Percentiles rank a stretch among this genome's conserved stretches.
Conservation (phyloP, 2,888 invertebrate species). For the Sarcophaga rosellei region DNA sequence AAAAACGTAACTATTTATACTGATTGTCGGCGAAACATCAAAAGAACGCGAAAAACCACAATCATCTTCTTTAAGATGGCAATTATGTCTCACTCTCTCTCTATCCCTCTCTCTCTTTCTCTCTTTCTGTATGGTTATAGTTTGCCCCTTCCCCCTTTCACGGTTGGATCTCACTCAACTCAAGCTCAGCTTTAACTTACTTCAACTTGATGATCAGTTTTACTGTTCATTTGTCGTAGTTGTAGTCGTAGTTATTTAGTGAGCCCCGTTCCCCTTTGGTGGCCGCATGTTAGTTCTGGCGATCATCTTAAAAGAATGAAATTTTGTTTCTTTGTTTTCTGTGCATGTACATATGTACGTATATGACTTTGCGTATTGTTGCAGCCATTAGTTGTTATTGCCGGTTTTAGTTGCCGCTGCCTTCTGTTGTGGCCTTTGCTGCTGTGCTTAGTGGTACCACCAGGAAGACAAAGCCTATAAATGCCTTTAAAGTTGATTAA, state of each 20-base stretch:
- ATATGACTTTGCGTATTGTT: constrained; percentile 53
- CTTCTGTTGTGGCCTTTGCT: neutral
- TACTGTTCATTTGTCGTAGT: neutral
- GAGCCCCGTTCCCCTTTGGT: neutral
- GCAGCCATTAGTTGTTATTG: constrained; percentile 38
- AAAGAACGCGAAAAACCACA: constrained; percentile 77
- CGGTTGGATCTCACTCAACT: neutral
- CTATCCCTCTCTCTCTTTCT: neutral
- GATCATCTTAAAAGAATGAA: constrained; percentile 47
- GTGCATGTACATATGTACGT: neutral
- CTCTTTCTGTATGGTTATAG: neutral
- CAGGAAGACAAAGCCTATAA: constrained; percentile 46
- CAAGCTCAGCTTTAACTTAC: neutral
- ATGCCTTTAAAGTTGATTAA: constrained; percentile 44
- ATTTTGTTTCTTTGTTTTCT: neutral
- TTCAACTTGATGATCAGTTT: neutral
- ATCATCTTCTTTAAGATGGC: constrained; percentile 80
- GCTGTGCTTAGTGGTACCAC: constrained; percentile 20
- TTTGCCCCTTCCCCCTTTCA: neutral
- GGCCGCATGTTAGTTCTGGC: constrained; percentile 44
- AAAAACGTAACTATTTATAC: constrained; percentile 61
- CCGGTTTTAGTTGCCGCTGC: constrained; percentile 2
- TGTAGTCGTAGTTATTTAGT: neutral
- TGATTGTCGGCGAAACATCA: constrained; percentile 77
- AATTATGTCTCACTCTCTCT: constrained; percentile 76